Evolutionary conservation across 2,797 vertebrate species (phyloP).

Genomic region (Argyrosomus regius): DNA sequence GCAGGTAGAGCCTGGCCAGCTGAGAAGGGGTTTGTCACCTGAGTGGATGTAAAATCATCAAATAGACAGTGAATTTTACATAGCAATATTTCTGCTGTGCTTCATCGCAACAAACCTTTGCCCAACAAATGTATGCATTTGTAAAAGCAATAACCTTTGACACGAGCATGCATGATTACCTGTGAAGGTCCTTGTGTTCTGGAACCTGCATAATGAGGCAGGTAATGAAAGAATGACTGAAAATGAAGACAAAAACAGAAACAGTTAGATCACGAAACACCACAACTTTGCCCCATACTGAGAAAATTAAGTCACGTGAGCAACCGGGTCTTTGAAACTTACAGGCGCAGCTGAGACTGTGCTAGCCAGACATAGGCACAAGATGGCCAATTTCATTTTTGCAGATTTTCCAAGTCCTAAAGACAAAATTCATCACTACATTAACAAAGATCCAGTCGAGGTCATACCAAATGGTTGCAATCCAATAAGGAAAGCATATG

Average conservation of each 20-base stretch:
- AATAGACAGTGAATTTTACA: neutral
- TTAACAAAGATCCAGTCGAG: slow-evolving; percentile 10
- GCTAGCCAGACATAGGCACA: slow-evolving; percentile 80
- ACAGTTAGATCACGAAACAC: neutral
- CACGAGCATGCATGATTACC: slow-evolving; percentile 58
- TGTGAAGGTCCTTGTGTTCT: slow-evolving; percentile 69
- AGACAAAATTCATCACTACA: slow-evolving; percentile 34
- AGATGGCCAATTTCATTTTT: slow-evolving; percentile 79
- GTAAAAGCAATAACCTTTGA: neutral
- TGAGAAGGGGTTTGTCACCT: slow-evolving; percentile 68
- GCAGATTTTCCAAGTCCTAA: slow-evolving; percentile 38
- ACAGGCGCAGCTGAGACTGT: slow-evolving; percentile 82
- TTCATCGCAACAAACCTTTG: neutral
- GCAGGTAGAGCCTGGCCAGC: slow-evolving; percentile 42
- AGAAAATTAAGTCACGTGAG: neutral
- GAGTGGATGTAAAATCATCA: slow-evolving; percentile 6
- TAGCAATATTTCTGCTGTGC: neutral
- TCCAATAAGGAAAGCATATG: neutral
- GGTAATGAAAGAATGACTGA: slow-evolving; percentile 79
- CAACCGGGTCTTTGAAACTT: slow-evolving; percentile 40
- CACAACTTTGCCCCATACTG: neutral
- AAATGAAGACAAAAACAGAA: slow-evolving; percentile 59
- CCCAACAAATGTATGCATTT: too few species aligned
- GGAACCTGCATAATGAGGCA: slow-evolving; percentile 77
- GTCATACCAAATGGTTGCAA: neutral